Percentiles rank a stretch among this genome's conserved stretches.
phyloP scores from a whole-genome alignment of 2,113 vertebrate genomes.

The Urocolius indicus region DNA sequence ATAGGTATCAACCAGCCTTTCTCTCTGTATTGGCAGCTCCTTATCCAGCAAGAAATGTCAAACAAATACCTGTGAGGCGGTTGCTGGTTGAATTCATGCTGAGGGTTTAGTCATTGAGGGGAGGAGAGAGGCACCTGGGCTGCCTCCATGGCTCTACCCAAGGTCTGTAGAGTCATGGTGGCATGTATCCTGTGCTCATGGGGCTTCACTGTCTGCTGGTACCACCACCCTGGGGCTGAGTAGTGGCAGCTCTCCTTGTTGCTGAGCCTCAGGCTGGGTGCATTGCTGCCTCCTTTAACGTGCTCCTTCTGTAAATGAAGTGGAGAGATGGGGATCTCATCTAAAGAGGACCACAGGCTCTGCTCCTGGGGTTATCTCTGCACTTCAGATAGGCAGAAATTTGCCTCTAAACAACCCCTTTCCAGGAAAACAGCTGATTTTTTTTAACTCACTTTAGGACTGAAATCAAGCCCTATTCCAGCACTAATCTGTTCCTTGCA shows the following conservation, averaged over 20 bases:
- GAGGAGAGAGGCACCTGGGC: constrained; percentile 28
- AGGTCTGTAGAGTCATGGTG: neutral
- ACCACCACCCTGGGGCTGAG: fast-evolving
- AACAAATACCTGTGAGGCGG: neutral
- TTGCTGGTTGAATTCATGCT: neutral
- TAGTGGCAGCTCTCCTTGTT: neutral
- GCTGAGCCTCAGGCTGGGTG: fast-evolving
- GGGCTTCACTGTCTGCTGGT: neutral
- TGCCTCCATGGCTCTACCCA: neutral
- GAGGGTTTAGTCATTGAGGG: neutral
- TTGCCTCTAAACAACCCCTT: neutral
- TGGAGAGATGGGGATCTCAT: neutral
- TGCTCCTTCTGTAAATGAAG: neutral
- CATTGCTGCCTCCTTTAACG: neutral
- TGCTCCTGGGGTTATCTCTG: neutral
- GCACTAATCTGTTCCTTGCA: neutral
- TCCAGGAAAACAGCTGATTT: neutral
- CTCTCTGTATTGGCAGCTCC: neutral
- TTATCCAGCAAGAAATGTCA: neutral
- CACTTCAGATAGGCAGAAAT: neutral
- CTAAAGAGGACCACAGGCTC: neutral
- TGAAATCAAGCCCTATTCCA: neutral
- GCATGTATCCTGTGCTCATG: fast-evolving
- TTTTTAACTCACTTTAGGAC: neutral
- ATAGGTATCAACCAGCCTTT: neutral